These are phyloP conservation scores for Sebastes fasciatus DNA, from an alignment of 2,113 vertebrate genomes.

Conservation along the genomic window DNA sequence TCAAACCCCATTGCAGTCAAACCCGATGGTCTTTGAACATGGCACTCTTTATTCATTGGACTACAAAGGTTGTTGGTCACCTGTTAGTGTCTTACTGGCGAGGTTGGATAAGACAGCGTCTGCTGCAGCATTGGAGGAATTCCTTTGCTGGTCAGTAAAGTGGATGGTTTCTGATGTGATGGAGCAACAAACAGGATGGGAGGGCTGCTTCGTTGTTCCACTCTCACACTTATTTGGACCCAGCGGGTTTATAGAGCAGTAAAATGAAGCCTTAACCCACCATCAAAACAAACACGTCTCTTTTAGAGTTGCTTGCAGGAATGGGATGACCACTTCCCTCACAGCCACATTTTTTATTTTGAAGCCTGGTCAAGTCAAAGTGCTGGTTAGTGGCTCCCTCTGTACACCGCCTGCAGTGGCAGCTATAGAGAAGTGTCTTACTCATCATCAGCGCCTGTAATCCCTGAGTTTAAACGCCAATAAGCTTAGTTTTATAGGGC, in stretches of 20 bases:
- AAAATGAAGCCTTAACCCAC: conserved; percentile 40
- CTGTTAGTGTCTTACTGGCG: background rate
- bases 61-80: background rate
- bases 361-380: background rate
- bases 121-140: background rate
- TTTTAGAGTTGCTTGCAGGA: background rate
- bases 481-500: conserved; percentile 34
- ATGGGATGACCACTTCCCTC: conserved; percentile 43
- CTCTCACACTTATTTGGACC: conserved; percentile 35
- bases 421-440: conserved; percentile 10
- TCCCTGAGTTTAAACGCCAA: conserved; percentile 35
- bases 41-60: background rate
- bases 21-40: conserved; percentile 5
- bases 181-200: conserved; percentile 3
- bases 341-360: conserved; percentile 9
- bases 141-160: conserved; percentile 12
- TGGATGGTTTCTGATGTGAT: conserved; percentile 6
- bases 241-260: conserved; percentile 52
- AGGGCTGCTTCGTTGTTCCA: conserved; percentile 13
- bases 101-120: background rate
- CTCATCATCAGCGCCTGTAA: conserved; percentile 45
- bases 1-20: conserved; percentile 28
- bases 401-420: background rate
- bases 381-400: background rate
- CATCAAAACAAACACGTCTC: conserved; percentile 35